Evolutionary conservation across 2,888 invertebrate genomes (phyloP), one percentile per base, ranked within the genome.

Genomic region (Hirtodrosophila trivittata): DNA sequence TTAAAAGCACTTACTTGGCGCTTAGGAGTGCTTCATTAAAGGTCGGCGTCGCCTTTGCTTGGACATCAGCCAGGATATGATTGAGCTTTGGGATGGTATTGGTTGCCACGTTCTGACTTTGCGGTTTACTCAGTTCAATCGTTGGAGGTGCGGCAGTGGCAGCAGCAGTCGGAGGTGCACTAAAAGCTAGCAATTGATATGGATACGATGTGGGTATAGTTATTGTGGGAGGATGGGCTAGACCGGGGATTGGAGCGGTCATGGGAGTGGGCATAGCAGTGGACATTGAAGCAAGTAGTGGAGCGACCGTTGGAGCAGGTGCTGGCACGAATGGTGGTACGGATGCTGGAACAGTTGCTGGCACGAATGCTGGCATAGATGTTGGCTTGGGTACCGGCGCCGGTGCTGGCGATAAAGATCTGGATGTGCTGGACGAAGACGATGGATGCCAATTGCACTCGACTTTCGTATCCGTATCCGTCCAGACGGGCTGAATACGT

Each of bases 21-120:
- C 49, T 68, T 2, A 63, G 59, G 3, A 82, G 37, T 1, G 65
- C 69, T 13, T 81, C 74, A n/a, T 68, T 74, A n/a, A 80, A 82
- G 39, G 54, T 66, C 9, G 64, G 42, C 9, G 28, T 9, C 5
- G 12, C 7, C 2, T 42, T 33, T 3, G 28, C 3, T 0, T 3
- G 63, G 4, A 21, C 9, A 3, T 13, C n/a, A 0, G 5, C 5
- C 1, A 5, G 32, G n/a, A 9, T 25, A 3, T 12, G 47, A 9
- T 3, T 30, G 6, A 28, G 16, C 8, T 9, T 37, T 21, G 10
- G 16, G 7, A 3, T 54, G 16, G 73, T 77, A n/a, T 80, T 80
- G n/a, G 77, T 66, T 12, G 65, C 37, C 13, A 42, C 55, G 7
- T 37, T 33, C 1, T 42, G 50, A 25, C 45, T 37, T 1, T 9